Percentiles rank a stretch among this genome's conserved stretches.
phyloP scores from a whole-genome alignment of 2,113 vertebrate species.

The Rhea americana region DNA sequence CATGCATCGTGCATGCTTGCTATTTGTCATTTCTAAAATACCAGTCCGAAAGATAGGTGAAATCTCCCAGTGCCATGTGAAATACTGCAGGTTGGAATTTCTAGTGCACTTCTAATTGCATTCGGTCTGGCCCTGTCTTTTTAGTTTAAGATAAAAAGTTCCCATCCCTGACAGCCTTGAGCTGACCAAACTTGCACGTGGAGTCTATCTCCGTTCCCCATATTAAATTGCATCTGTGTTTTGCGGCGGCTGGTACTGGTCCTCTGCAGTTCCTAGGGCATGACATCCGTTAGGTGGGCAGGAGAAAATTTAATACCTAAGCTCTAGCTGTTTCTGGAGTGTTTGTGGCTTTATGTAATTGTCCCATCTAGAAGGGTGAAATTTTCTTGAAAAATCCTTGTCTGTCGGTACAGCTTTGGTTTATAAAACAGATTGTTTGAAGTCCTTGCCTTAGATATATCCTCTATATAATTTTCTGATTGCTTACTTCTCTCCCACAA shows the following conservation, averaged over 20 bases:
- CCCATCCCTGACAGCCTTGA: not conserved
- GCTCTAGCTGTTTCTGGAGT: not conserved
- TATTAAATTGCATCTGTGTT: not conserved
- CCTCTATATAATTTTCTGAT: not conserved
- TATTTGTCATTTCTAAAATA: not conserved
- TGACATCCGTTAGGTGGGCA: not conserved
- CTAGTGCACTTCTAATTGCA: not conserved
- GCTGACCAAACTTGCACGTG: not conserved
- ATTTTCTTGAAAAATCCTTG: slow-evolving; percentile 11
- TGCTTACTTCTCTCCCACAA: not conserved
- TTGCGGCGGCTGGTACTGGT: not conserved
- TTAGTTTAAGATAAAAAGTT: not conserved
- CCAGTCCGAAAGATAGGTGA: not conserved
- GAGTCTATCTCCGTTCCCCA: not conserved
- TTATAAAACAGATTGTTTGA: not conserved
- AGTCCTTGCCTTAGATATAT: not conserved
- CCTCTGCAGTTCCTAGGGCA: not conserved
- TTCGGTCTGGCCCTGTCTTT: not conserved
- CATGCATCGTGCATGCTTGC: not conserved
- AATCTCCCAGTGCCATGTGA: not conserved
- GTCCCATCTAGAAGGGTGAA: not conserved
- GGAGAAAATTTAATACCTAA: not conserved
- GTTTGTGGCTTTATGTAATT: slow-evolving; percentile 5
- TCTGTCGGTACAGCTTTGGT: not conserved
- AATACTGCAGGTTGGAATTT: not conserved